Percentiles rank a stretch among this genome's conserved stretches.
Conservation (phyloP, 2,888 invertebrate species). For the Prosopocoilus inquinatus region DNA sequence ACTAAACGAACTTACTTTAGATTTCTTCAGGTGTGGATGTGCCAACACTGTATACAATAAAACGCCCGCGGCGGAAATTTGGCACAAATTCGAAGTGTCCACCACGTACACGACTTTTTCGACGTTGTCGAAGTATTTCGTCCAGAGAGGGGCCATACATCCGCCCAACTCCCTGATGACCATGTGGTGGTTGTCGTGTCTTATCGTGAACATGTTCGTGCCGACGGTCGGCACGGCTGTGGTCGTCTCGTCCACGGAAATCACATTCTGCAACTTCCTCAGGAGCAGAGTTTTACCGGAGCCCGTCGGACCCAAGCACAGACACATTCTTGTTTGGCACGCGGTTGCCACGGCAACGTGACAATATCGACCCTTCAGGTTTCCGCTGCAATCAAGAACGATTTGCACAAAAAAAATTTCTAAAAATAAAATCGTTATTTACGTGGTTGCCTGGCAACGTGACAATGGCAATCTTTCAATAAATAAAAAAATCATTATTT, state of each 20-base stretch:
- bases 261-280: slow-evolving; percentile 68
- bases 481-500: too few relatives aligned
- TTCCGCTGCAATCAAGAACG: too few relatives aligned
- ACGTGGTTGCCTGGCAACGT: too few relatives aligned
- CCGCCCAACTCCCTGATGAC: slow-evolving; percentile 74
- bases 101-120: slow-evolving; percentile 76
- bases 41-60: slow-evolving; percentile 74
- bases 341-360: slow-evolving; percentile 8
- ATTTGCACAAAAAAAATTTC: neutral
- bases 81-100: slow-evolving; percentile 81
- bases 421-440: too few relatives aligned
- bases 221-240: slow-evolving; percentile 80
- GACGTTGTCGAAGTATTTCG: slow-evolving; percentile 67
- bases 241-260: slow-evolving; percentile 71
- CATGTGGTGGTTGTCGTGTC: slow-evolving; percentile 31
- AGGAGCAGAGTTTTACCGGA: slow-evolving; percentile 80
- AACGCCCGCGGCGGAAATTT: slow-evolving; percentile 82
- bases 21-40: slow-evolving; percentile 65
- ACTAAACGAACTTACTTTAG: slow-evolving; percentile 55
- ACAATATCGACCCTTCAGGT: slow-evolving; percentile 2
- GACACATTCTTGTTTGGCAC: slow-evolving; percentile 31
- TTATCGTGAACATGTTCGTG: slow-evolving; percentile 70
- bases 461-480: too few relatives aligned
- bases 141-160: slow-evolving; percentile 79
- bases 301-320: slow-evolving; percentile 77